Percentiles rank a stretch among this genome's conserved stretches.
Evolutionary conservation across 1,140 invertebrate genomes (phyloP).

Genomic region (Drosophila sulfurigaster): DNA sequence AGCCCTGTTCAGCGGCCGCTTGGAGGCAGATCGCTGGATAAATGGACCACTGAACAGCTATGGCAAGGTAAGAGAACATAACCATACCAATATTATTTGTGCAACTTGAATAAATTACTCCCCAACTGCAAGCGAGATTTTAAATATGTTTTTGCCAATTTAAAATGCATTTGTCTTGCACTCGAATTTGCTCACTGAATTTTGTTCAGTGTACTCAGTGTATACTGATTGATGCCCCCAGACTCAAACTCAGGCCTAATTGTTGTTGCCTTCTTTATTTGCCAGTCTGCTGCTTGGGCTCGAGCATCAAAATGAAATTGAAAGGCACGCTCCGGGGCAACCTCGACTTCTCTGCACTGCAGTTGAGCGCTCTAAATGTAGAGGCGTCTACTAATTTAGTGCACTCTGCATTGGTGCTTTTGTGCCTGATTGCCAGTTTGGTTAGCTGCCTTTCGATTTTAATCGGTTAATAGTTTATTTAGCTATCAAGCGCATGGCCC

Average conservation of each 20-base stretch:
- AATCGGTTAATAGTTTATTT: slow-evolving; percentile 83
- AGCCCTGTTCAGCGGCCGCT: slow-evolving; percentile 81
- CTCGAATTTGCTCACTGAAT: neutral
- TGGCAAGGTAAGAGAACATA: slow-evolving; percentile 76
- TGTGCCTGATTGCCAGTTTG: slow-evolving; percentile 63
- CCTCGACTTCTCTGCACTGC: slow-evolving; percentile 5
- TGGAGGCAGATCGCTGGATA: slow-evolving; percentile 85
- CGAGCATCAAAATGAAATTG: slow-evolving; percentile 68
- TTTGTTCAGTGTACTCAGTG: slow-evolving; percentile 31
- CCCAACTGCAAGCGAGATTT: neutral
- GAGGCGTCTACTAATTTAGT: slow-evolving; percentile 76
- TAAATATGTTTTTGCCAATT: neutral
- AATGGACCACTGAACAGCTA: slow-evolving; percentile 84
- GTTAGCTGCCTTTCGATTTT: slow-evolving; percentile 63
- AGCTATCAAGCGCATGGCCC: slow-evolving; percentile 46
- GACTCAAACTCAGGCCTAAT: slow-evolving; percentile 47
- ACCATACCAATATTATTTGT: slow-evolving; percentile 11
- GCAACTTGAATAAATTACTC: neutral
- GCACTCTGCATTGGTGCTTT: slow-evolving; percentile 39
- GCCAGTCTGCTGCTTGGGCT: slow-evolving; percentile 32
- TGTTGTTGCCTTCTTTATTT: slow-evolving; percentile 58
- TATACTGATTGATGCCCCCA: slow-evolving; percentile 60
- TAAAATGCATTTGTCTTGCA: neutral
- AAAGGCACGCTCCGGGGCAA: slow-evolving; percentile 46
- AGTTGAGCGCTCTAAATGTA: slow-evolving; percentile 52